Conservation (phyloP, 1,140 invertebrate genomes). For the Caenorhabditis inopinata region DNA sequence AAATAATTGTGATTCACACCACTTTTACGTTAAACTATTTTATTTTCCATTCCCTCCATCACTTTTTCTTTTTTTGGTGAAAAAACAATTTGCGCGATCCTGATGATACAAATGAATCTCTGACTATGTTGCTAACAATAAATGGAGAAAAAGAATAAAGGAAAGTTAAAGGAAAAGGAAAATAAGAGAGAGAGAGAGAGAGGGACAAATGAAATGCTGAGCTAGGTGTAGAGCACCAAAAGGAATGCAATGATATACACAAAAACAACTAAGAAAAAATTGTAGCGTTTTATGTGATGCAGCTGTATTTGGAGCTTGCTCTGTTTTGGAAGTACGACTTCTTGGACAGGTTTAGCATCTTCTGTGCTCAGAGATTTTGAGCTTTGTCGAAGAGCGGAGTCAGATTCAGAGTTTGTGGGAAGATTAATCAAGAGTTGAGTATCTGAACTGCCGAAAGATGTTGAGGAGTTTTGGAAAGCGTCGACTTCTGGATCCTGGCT, state of each 20-base stretch:
- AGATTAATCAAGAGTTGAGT: background rate
- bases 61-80: too few relatives aligned
- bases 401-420: background rate
- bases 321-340: background rate
- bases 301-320: background rate
- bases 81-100: too few relatives aligned
- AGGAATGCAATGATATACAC: background rate
- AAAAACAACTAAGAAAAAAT: background rate
- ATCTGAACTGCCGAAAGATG: background rate
- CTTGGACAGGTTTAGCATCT: background rate
- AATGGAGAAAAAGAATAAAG: background rate
- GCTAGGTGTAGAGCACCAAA: too few relatives aligned
- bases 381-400: background rate
- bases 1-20: too few relatives aligned
- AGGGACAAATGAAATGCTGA: too few relatives aligned
- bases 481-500: background rate
- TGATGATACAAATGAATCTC: conserved; percentile 10
- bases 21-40: too few relatives aligned
- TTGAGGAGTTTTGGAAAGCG: background rate
- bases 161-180: background rate
- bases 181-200: too few relatives aligned
- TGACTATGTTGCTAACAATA: conserved; percentile 10
- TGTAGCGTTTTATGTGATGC: background rate
- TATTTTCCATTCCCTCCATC: too few relatives aligned
- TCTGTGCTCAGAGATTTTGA: background rate